Conservation (phyloP, 2,888 invertebrate species). For the Caenorhabditis sp. region DNA sequence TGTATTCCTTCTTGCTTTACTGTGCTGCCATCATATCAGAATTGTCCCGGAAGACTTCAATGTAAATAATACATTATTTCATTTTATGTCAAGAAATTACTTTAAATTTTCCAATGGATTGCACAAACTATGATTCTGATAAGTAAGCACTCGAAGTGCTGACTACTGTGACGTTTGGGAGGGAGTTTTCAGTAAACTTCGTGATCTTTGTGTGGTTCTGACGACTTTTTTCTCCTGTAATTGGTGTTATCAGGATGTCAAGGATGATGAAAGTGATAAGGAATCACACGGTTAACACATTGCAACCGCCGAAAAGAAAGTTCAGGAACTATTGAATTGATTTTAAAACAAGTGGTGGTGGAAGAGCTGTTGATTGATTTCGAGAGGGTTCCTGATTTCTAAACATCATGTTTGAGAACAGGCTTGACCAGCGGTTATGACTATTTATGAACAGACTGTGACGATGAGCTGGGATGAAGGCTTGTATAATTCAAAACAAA, state of each 20-base stretch:
- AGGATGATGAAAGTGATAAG: constrained; percentile 57
- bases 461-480: no score
- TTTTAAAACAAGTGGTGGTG: neutral
- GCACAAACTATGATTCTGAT: neutral
- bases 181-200: constrained; percentile 11
- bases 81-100: neutral
- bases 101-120: neutral
- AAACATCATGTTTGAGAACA: no score
- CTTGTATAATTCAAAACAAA: no score
- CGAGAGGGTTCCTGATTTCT: neutral
- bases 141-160: neutral
- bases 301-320: constrained; percentile 25
- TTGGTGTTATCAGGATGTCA: constrained; percentile 34
- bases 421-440: no score
- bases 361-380: neutral
- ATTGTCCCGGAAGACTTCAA: constrained; percentile 12
- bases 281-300: constrained; percentile 56
- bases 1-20: constrained; percentile 1
- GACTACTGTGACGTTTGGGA: neutral
- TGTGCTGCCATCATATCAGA: constrained; percentile 37
- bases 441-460: no score
- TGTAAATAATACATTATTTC: constrained; percentile 27
- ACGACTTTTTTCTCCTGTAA: constrained; percentile 7
- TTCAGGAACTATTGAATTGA: constrained; percentile 32
- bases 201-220: constrained; percentile 44